phyloP scores from a whole-genome alignment of 2,113 vertebrate species.

The Lonchura striata region DNA sequence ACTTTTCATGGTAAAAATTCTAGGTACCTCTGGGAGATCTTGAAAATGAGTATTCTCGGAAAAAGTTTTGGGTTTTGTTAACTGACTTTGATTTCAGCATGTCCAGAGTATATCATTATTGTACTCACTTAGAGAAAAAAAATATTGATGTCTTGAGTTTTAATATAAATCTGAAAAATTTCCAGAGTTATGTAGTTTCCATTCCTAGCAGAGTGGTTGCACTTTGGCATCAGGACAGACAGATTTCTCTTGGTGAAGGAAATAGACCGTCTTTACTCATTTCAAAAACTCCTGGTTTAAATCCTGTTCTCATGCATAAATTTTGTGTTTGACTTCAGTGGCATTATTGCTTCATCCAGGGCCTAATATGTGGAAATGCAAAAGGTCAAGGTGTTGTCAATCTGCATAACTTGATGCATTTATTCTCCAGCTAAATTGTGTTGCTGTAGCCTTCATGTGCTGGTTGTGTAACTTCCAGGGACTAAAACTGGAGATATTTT shows the following conservation, averaged over 20 bases:
- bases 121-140: neutral
- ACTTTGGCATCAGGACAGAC: neutral
- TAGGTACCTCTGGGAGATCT: neutral
- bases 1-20: neutral
- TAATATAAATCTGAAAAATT: neutral
- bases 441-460: neutral
- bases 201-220: neutral
- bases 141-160: neutral
- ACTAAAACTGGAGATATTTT: neutral
- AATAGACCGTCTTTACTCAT: neutral
- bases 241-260: neutral
- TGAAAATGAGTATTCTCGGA: neutral
- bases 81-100: neutral
- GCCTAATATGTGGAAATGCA: neutral
- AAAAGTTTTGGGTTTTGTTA: neutral
- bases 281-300: neutral
- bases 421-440: neutral
- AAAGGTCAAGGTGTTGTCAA: neutral
- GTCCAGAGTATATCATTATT: neutral
- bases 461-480: neutral
- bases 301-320: neutral
- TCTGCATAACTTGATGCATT: neutral
- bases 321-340: neutral
- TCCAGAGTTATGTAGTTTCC: neutral
- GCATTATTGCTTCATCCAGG: neutral